Conservation (phyloP, 2,888 invertebrate genomes). For the Laspeyria flexula region DNA sequence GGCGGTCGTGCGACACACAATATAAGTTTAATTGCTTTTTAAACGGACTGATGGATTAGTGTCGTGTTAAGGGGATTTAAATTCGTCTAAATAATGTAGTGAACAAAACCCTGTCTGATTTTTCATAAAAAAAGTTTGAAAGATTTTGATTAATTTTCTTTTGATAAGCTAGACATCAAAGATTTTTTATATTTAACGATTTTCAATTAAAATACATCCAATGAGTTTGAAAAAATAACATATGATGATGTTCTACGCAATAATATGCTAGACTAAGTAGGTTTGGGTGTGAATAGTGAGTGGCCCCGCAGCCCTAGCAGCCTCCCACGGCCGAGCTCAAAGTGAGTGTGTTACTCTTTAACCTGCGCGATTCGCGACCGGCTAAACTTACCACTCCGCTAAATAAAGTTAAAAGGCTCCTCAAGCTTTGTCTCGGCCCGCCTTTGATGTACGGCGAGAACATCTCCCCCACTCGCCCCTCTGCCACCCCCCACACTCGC, state of each 20-base stretch:
- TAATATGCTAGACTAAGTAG: neutral
- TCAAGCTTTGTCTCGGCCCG: constrained; percentile 83
- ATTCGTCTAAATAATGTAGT: no score
- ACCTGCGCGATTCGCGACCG: constrained; percentile 86
- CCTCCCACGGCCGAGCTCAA: constrained; percentile 67
- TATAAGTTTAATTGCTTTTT: constrained; percentile 59
- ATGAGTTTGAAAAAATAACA: no score
- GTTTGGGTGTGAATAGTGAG: neutral
- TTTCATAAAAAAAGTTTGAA: no score
- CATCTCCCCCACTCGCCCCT: constrained; percentile 48
- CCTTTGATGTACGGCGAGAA: constrained; percentile 80
- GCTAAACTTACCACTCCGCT: constrained; percentile 86
- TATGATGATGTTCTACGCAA: no score
- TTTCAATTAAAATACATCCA: no score
- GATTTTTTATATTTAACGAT: no score
- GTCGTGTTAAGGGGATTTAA: no score
- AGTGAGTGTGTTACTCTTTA: constrained; percentile 86
- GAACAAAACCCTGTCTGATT: no score
- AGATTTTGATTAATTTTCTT: no score
- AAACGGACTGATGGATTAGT: constrained; percentile 38
- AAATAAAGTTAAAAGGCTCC: constrained; percentile 87
- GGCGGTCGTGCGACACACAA: constrained; percentile 42
- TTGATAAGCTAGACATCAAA: no score
- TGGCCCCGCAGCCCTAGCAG: constrained; percentile 55
- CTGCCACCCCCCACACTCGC: constrained; percentile 56